Base-by-base conservation (phyloP, 1,140 invertebrate genomes). In the Ostrea denselamellosa region DNA sequence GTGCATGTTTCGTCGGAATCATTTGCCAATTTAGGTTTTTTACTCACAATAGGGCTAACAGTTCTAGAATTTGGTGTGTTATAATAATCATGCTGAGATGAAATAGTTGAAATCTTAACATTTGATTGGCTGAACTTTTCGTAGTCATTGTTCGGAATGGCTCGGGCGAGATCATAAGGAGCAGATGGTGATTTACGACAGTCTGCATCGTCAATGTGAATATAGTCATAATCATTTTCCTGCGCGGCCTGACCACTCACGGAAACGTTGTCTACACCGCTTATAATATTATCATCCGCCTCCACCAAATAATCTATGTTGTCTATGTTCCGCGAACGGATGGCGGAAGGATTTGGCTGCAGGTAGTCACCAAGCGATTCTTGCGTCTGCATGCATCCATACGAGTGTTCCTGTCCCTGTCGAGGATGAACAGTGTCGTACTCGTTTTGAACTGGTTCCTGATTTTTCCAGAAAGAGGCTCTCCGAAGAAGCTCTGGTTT, bases 81-180 rank as follows among this genome's bases (percentile, higher is more conserved):
- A 77, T 77, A 77, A 77, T 77, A 77, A 77, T 77, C 68, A 77
- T 77, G 56, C 8, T 62, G 68, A 12, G 68, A 77, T 77, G 68
- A 28, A 14, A 77, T 5, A 10, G 25, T 77, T 34, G 22, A 28
- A 34, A 14, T 14, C 28, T 25, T 77, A 17, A 12, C 8, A 28
- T 77, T 22, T 28, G 68, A 77, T 77, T 77, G 68, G 68, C 28
- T 77, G 25, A 25, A 77, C 25, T 77, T 77, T 77, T 77, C 68
- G 14, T 77, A 77, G 14, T 34, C 68, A 25, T 34, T 77, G 25
- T 28, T 77, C 28, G 68, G 68, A 77, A 77, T 77, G 28, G 68
- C 68, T 34, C 68, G 22, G 68, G 68, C 68, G 28, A 77, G 68
- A 10, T 28, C 25, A 34, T 77, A 77, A 1, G 68, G 22, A 25